Evolutionary conservation across 2,888 invertebrate species (phyloP).

Genomic region (Icerya purchasi): DNA sequence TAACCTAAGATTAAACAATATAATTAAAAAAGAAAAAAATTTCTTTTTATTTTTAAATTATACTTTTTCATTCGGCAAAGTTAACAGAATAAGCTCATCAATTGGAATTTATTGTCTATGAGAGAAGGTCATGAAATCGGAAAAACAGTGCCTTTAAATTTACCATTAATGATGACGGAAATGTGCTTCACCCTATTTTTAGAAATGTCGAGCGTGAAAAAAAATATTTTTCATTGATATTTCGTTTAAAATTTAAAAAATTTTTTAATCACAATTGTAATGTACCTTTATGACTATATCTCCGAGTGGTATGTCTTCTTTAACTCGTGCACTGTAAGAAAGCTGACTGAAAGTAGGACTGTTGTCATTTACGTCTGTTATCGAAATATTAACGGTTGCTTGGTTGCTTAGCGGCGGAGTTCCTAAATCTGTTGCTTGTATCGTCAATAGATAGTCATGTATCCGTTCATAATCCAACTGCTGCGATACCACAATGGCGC

Average conservation of each 20-base stretch:
- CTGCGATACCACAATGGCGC: constrained; percentile 52
- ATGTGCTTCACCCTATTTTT: not conserved
- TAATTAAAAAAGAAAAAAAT: no score
- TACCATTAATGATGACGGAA: not conserved
- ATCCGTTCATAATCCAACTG: constrained; percentile 72
- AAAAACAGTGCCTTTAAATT: no score
- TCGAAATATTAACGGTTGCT: constrained; percentile 64
- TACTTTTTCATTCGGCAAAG: no score
- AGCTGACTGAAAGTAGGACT: constrained; percentile 56
- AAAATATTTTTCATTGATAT: not conserved
- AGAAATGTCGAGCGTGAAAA: not conserved
- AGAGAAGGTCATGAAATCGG: no score
- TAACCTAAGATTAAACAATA: no score
- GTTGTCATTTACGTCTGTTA: constrained; percentile 73
- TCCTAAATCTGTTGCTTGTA: constrained; percentile 78
- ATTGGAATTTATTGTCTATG: no score
- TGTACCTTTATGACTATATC: constrained; percentile 48
- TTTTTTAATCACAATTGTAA: constrained; percentile 3
- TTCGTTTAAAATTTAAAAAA: not conserved
- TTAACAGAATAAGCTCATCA: no score
- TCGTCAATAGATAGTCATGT: constrained; percentile 62
- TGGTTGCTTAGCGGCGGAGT: constrained; percentile 71
- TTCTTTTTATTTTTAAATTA: no score
- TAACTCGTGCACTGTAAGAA: constrained; percentile 49
- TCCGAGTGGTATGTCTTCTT: constrained; percentile 55